These are phyloP conservation scores for Cacoxenus indagator DNA, from an alignment of 2,888 invertebrate species.

Conservation along the genomic window DNA sequence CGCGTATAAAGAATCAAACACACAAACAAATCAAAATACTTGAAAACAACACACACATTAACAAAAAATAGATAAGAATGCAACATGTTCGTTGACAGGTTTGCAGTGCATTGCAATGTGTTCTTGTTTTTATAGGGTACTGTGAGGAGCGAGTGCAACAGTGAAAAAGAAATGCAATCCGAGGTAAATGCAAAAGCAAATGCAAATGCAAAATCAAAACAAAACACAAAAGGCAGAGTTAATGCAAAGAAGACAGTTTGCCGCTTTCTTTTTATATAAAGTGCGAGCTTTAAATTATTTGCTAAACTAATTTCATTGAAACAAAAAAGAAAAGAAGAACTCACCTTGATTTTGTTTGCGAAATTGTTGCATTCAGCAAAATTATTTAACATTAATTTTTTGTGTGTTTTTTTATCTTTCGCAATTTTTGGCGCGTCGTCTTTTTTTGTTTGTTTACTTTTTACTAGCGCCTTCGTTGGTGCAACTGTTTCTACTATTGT, in stretches of 20 bases:
- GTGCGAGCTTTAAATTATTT: too few relatives aligned
- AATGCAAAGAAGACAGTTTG: too few relatives aligned
- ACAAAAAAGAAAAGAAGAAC: not conserved
- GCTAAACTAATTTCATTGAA: too few relatives aligned
- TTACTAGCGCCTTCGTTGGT: not conserved
- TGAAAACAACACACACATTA: not conserved
- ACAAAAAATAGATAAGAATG: not conserved
- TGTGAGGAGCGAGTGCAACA: too few relatives aligned
- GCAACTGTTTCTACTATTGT: conserved; percentile 1
- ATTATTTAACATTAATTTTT: not conserved
- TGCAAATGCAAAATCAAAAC: too few relatives aligned
- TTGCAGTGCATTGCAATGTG: not conserved
- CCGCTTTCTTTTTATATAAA: too few relatives aligned
- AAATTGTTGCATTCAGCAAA: not conserved
- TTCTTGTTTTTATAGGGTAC: too few relatives aligned
- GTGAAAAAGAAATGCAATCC: not conserved
- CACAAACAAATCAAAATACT: not conserved
- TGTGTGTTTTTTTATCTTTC: not conserved
- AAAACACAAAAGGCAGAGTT: too few relatives aligned
- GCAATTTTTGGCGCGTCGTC: not conserved
- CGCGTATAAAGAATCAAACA: not conserved
- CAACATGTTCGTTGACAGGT: conserved; percentile 6
- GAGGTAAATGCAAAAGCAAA: too few relatives aligned
- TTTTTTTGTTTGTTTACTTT: conserved; percentile 10
- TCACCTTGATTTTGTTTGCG: conserved; percentile 7